A percentile compares a stretch with the other conserved stretches of the same genome.
phyloP scores from a whole-genome alignment of 2,113 vertebrate genomes.

The Scortum barcoo region DNA sequence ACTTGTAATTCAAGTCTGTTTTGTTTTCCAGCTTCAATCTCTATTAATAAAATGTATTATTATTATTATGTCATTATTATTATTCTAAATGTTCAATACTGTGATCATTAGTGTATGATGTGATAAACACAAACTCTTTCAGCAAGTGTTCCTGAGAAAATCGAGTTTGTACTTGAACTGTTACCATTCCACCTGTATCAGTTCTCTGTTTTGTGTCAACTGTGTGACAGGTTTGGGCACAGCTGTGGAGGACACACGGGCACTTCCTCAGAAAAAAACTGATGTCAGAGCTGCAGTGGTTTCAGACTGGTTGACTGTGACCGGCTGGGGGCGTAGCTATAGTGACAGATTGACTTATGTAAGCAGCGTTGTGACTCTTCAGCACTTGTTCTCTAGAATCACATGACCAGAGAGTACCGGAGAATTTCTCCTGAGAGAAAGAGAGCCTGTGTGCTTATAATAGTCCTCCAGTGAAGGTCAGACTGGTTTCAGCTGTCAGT shows the following conservation, averaged over 20 bases:
- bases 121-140: neutral
- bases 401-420: slow-evolving; percentile 58
- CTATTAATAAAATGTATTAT: no score
- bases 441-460: neutral
- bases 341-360: slow-evolving; percentile 10
- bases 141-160: neutral
- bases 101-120: no score
- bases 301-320: slow-evolving; percentile 32
- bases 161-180: neutral
- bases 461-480: slow-evolving; percentile 17
- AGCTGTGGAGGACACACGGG: neutral
- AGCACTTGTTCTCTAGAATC: slow-evolving; percentile 72
- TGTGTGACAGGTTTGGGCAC: neutral
- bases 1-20: no score
- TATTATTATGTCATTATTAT: no score
- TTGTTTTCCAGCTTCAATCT: no score
- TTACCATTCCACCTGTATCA: neutral
- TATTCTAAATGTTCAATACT: no score
- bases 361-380: slow-evolving; percentile 14
- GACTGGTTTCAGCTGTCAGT: slow-evolving; percentile 12
- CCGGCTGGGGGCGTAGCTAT: neutral
- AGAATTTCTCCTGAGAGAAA: slow-evolving; percentile 69
- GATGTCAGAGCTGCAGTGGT: slow-evolving; percentile 21
- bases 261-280: slow-evolving; percentile 50
- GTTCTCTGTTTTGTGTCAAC: neutral